phyloP scores from a whole-genome alignment of 1,140 invertebrate species.

The Trachymyrmex septentrionalis region DNA sequence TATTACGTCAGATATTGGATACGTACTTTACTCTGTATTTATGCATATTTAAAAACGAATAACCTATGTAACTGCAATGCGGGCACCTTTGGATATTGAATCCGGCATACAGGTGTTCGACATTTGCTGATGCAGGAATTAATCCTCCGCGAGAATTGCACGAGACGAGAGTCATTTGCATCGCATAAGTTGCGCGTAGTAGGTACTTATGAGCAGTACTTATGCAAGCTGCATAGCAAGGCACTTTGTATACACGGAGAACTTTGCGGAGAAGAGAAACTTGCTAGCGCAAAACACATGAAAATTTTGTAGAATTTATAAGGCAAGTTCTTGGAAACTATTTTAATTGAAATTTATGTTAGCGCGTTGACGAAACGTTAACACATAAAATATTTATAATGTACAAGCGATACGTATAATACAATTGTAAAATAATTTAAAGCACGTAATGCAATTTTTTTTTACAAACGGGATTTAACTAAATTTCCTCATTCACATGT shows the following conservation, averaged over 20 bases:
- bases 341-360: background rate
- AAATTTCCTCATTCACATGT: background rate
- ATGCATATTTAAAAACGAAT: constrained; percentile 20
- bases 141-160: constrained; percentile 9
- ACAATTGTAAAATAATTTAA: background rate
- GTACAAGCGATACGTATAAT: background rate
- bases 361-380: background rate
- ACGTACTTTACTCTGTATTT: constrained; percentile 20
- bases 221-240: constrained; percentile 2
- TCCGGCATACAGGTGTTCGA: constrained; percentile 7
- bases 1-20: background rate
- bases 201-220: constrained; percentile 20
- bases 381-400: background rate
- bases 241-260: background rate
- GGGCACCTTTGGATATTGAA: constrained; percentile 1
- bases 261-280: background rate
- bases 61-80: constrained; percentile 8
- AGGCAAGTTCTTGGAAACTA: background rate
- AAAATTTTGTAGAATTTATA: background rate
- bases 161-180: constrained; percentile 34
- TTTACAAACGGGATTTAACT: background rate
- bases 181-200: constrained; percentile 14
- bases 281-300: background rate
- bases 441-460: background rate
- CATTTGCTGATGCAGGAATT: constrained; percentile 23